These are phyloP conservation scores for Megaceryle torquata DNA, from an alignment of 2,113 vertebrate genomes.

Conservation along the genomic window DNA sequence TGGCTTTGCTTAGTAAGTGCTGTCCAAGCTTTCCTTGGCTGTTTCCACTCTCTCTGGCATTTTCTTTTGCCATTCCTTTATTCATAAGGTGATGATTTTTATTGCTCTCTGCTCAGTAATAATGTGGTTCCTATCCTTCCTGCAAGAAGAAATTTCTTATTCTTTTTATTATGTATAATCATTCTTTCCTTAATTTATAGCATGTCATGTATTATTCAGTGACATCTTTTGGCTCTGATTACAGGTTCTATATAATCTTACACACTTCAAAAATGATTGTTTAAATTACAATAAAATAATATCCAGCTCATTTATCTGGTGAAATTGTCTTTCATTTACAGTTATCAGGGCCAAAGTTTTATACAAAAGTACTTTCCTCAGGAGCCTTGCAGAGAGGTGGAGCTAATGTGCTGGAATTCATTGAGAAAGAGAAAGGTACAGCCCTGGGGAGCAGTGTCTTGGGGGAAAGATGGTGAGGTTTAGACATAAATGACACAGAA, in stretches of 20 bases:
- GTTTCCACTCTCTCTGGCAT: slow-evolving; percentile 24
- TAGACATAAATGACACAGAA: neutral
- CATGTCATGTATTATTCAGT: slow-evolving; percentile 69
- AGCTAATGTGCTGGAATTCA: slow-evolving; percentile 30
- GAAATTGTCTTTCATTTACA: slow-evolving; percentile 63
- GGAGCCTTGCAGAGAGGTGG: slow-evolving; percentile 11
- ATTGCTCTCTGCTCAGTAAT: slow-evolving; percentile 59
- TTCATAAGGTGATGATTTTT: slow-evolving; percentile 64
- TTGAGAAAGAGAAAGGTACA: slow-evolving; percentile 11
- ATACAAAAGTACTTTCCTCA: slow-evolving; percentile 49
- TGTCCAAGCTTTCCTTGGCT: neutral
- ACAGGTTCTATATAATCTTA: slow-evolving; percentile 69
- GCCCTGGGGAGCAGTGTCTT: neutral
- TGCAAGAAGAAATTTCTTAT: slow-evolving; percentile 65
- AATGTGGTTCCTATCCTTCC: slow-evolving; percentile 52
- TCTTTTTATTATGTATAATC: slow-evolving; percentile 69
- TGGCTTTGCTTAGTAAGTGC: slow-evolving; percentile 42
- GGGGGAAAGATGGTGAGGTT: neutral
- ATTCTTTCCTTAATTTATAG: slow-evolving; percentile 71
- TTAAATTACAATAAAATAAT: slow-evolving; percentile 74
- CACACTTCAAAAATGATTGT: slow-evolving; percentile 61
- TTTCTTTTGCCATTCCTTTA: slow-evolving; percentile 60
- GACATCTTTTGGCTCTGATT: slow-evolving; percentile 65
- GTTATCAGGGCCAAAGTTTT: slow-evolving; percentile 17
- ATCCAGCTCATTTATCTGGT: slow-evolving; percentile 62